Evolutionary conservation across 2,888 invertebrate species (phyloP).

Genomic region (Nemurella pictetii): DNA sequence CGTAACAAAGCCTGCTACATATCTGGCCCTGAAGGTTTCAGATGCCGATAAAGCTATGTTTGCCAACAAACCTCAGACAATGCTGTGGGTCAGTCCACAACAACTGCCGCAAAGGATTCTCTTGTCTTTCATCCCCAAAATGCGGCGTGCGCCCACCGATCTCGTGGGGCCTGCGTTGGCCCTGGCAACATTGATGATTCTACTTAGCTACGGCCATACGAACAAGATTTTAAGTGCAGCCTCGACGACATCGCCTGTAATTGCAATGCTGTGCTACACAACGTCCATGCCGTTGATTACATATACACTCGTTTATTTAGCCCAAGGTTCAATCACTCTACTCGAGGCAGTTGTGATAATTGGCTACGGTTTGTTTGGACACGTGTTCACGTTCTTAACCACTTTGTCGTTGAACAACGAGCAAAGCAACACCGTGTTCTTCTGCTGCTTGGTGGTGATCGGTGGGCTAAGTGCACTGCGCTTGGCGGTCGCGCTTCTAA

Average conservation of each 20-base stretch:
- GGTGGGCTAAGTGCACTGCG: slow-evolving; percentile 56
- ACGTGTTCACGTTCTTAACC: slow-evolving; percentile 52
- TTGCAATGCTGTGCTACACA: slow-evolving; percentile 49
- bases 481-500: slow-evolving; percentile 53
- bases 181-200: slow-evolving; percentile 49
- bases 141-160: slow-evolving; percentile 51
- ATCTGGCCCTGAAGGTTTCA: no score
- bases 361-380: slow-evolving; percentile 57
- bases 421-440: slow-evolving; percentile 54
- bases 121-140: slow-evolving; percentile 52
- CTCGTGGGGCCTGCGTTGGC: slow-evolving; percentile 54
- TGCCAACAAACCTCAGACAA: not conserved
- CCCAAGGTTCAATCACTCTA: slow-evolving; percentile 49
- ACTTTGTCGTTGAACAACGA: slow-evolving; percentile 53
- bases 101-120: slow-evolving; percentile 47
- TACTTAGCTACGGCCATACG: slow-evolving; percentile 52
- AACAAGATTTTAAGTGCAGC: slow-evolving; percentile 48
- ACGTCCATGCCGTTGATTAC: slow-evolving; percentile 50
- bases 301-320: slow-evolving; percentile 49
- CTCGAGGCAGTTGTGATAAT: slow-evolving; percentile 52
- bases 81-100: not conserved
- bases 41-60: no score
- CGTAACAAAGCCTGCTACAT: no score
- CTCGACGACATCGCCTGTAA: slow-evolving; percentile 48
- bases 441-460: slow-evolving; percentile 53